A percentile compares a stretch with the other conserved stretches of the same genome.
These are phyloP conservation scores for Euglossa dilemma DNA, from an alignment of 1,140 invertebrate species.

Conservation along the genomic window DNA sequence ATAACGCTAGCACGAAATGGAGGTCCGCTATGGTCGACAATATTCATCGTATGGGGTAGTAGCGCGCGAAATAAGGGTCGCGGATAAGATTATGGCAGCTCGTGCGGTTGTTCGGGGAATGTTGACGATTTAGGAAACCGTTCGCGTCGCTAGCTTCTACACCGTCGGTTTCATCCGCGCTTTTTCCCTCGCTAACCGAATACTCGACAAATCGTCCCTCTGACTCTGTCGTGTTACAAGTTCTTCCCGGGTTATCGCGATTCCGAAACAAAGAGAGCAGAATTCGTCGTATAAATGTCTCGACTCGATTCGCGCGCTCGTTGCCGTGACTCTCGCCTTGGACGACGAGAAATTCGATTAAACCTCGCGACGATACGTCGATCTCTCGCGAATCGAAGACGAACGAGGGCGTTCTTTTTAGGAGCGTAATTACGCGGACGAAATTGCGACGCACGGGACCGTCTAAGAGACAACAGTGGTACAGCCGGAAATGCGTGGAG, in stretches of 20 bases:
- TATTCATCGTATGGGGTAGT: slow-evolving; percentile 40
- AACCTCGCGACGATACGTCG: too few relatives aligned
- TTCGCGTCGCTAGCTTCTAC: background rate
- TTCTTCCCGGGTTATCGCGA: background rate
- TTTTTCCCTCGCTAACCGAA: background rate
- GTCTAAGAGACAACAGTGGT: slow-evolving; percentile 9
- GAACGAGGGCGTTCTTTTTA: background rate
- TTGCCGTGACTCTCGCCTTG: too few relatives aligned
- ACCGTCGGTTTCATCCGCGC: background rate
- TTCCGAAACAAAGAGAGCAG: background rate
- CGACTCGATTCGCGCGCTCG: too few relatives aligned
- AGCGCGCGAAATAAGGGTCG: slow-evolving; percentile 37
- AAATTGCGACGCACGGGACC: background rate
- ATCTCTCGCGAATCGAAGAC: background rate
- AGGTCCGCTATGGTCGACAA: slow-evolving; percentile 30
- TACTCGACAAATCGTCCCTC: background rate
- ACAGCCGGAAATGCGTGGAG: slow-evolving; percentile 5
- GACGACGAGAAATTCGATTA: too few relatives aligned
- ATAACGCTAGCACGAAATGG: slow-evolving; percentile 35
- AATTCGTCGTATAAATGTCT: too few relatives aligned
- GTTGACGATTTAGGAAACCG: slow-evolving; percentile 34
- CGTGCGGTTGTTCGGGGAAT: background rate
- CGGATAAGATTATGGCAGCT: slow-evolving; percentile 30
- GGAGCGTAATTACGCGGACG: background rate
- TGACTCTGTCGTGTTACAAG: background rate